phyloP scores from a whole-genome alignment of 2,797 vertebrate species.

The Eidolon dupreanum region DNA sequence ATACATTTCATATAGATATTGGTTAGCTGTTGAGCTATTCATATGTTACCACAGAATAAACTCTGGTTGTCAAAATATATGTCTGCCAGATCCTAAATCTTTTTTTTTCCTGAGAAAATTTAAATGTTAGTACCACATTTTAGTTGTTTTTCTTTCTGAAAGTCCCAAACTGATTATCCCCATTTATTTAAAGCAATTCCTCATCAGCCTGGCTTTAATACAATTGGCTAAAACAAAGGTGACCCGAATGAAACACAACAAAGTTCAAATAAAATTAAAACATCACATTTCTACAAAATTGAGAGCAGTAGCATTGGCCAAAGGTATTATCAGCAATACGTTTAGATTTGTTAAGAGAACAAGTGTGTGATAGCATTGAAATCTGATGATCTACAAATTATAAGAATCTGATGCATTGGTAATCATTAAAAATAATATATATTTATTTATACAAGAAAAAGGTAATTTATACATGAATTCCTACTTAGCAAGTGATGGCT shows the following conservation, averaged over 20 bases:
- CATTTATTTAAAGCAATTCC: neutral
- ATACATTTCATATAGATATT: neutral
- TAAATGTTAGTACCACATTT: neutral
- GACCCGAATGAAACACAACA: neutral
- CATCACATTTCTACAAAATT: neutral
- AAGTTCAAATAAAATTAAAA: neutral
- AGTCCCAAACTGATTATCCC: neutral
- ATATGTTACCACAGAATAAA: neutral
- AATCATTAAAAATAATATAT: neutral
- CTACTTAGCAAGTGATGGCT: neutral
- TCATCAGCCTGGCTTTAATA: neutral
- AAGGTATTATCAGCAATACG: neutral
- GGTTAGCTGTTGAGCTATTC: neutral
- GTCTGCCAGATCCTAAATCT: neutral
- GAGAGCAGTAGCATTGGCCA: neutral
- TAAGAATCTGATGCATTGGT: neutral
- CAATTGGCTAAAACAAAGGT: neutral
- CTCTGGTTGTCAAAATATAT: neutral
- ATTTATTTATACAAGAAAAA: neutral
- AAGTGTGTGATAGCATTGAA: neutral
- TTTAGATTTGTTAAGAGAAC: neutral
- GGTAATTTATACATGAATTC: neutral
- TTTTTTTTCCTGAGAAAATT: neutral
- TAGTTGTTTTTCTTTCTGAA: neutral
- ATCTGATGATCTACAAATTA: neutral